Conservation (phyloP, 2,113 vertebrate genomes). For the Ifrita kowaldi region DNA sequence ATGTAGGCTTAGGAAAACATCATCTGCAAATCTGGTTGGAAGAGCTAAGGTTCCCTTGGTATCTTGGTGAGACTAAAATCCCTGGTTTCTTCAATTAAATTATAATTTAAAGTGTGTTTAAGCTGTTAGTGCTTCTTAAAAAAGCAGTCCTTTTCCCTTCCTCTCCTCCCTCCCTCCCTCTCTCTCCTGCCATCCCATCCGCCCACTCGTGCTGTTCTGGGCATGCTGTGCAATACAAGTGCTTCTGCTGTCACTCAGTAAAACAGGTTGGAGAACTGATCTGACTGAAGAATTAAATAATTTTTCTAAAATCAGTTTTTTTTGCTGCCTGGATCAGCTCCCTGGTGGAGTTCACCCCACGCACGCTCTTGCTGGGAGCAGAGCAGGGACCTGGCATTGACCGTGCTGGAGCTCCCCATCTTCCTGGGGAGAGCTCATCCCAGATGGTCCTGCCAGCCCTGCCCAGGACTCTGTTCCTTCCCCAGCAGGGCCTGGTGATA, state of each 20-base stretch:
- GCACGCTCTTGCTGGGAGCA: fast-evolving
- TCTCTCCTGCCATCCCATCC: slow-evolving; percentile 48
- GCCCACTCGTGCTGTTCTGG: slow-evolving; percentile 41
- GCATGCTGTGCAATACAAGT: slow-evolving; percentile 22
- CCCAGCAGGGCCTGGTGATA: not conserved
- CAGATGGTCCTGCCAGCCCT: not conserved
- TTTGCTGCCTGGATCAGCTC: not conserved
- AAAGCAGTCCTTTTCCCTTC: slow-evolving; percentile 34
- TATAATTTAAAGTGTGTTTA: slow-evolving; percentile 9
- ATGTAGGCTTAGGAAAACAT: not conserved
- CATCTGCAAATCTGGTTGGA: not conserved
- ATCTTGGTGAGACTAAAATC: not conserved
- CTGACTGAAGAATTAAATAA: not conserved
- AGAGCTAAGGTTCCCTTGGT: not conserved
- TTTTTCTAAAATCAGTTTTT: not conserved
- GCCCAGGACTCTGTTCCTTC: not conserved
- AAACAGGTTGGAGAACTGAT: not conserved
- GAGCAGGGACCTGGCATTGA: not conserved
- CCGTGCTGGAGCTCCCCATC: fast-evolving
- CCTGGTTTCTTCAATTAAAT: not conserved
- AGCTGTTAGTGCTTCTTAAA: slow-evolving; percentile 43
- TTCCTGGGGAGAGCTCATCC: not conserved
- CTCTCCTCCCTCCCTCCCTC: not conserved
- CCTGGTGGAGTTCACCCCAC: not conserved
- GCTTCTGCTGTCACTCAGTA: slow-evolving; percentile 31